These are phyloP conservation scores for Asteroscopus sphinx DNA, from an alignment of 2,888 invertebrate genomes.

Conservation along the genomic window DNA sequence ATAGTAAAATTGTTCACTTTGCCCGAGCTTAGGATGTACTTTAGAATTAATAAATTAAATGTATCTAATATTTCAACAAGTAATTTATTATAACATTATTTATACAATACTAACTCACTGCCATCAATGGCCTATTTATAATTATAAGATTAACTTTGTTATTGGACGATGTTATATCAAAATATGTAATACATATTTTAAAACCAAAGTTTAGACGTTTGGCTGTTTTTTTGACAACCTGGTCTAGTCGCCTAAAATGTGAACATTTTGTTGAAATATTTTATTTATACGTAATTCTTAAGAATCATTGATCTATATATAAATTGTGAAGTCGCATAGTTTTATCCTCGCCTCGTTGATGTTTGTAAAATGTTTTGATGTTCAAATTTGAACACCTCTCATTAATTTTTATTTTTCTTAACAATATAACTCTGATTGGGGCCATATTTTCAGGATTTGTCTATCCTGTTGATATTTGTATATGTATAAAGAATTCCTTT, in stretches of 20 bases:
- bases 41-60: slow-evolving; percentile 36
- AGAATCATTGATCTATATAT: slow-evolving; percentile 59
- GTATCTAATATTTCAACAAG: slow-evolving; percentile 34
- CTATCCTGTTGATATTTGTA: slow-evolving; percentile 25
- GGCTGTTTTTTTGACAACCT: slow-evolving; percentile 79
- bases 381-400: slow-evolving; percentile 34
- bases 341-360: slow-evolving; percentile 57
- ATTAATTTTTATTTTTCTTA: slow-evolving; percentile 23
- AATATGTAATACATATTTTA: slow-evolving; percentile 73
- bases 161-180: slow-evolving; percentile 60
- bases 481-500: slow-evolving; percentile 19
- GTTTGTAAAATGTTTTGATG: slow-evolving; percentile 42
- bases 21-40: slow-evolving; percentile 65
- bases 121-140: slow-evolving; percentile 78
- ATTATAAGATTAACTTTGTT: slow-evolving; percentile 68
- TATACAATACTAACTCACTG: slow-evolving; percentile 72
- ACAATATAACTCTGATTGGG: slow-evolving; percentile 36
- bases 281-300: slow-evolving; percentile 71
- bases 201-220: slow-evolving; percentile 84
- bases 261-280: slow-evolving; percentile 72
- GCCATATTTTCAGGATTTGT: slow-evolving; percentile 37
- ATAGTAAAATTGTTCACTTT: slow-evolving; percentile 39
- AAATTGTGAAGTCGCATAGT: slow-evolving; percentile 69
- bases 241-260: slow-evolving; percentile 82
- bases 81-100: slow-evolving; percentile 47